Base-by-base conservation (phyloP, 2,797 vertebrate genomes). In the Sciurus carolinensis region DNA sequence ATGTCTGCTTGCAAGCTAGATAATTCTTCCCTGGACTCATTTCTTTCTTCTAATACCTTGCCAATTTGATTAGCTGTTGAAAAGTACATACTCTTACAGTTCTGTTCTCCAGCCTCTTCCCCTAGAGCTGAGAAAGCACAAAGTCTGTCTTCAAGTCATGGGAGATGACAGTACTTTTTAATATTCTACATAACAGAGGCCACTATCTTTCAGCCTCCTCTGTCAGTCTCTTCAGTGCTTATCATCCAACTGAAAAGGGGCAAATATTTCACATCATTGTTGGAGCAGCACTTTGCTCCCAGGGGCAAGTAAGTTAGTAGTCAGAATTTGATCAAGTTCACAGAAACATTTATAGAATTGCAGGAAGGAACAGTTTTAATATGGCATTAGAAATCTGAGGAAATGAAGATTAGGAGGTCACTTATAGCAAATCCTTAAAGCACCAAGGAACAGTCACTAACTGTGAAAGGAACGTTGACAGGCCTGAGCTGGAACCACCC, bases 331-430 rank as follows among this genome's bases (percentile, higher is more conserved):
- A 77, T 82, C 47, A 67, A 66, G 9, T 75, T 90, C 87, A 88
- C 13, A 81, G 82, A 89, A 44, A 89, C 52, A 69, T 33, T 52
- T 75, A 30, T 57, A 81, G 47, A 83, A 76, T 85, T 90, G 92
- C 42, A 84, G 13, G 26, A 26, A 42, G 44, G 13, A 76, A n/a
- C 1, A 42, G 8, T 71, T 92, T 59, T 59, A 52, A 52, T 62
- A 36, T 0, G 71, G 71, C 28, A 71, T 7, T 11, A 11, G 77
- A 92, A 75, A 84, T 11, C 13, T 17, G 17, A 57, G 42, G 50
- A 50, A 57, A 91, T 54, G 17, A 59, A 71, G 33, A 82, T 59
- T 26, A 88, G 33, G 33, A 33, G 39, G 4, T 5, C 15, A 66
- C 13, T 52, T 76, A 15, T 17, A 86, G 44, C 9, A 75, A 80